These are phyloP conservation scores for Mallotus villosus DNA, from an alignment of 2,797 vertebrate species.

Conservation along the genomic window DNA sequence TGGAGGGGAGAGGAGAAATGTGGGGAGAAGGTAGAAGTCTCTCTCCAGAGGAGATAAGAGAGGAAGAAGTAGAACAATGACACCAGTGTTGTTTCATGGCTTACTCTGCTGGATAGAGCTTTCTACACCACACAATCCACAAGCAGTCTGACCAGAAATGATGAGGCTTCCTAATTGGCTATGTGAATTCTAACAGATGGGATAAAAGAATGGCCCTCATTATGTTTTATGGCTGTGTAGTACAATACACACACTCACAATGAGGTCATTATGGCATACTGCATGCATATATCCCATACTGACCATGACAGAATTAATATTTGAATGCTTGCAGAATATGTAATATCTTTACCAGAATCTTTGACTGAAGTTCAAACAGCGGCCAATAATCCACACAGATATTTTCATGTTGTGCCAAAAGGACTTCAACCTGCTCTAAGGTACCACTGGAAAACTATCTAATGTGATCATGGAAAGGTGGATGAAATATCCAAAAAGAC, in stretches of 20 bases:
- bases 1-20: conserved; percentile 37
- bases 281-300: conserved; percentile 12
- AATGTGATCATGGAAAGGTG: conserved; percentile 18
- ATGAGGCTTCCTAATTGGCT: conserved; percentile 30
- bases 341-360: conserved; percentile 20
- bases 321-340: conserved; percentile 27
- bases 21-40: not conserved
- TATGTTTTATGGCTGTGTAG: conserved; percentile 22
- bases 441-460: not conserved
- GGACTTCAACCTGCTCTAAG: conserved; percentile 2
- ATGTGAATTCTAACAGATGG: conserved; percentile 56
- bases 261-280: conserved; percentile 16
- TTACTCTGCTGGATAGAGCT: conserved; percentile 34
- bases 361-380: not conserved
- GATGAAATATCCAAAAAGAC: not conserved
- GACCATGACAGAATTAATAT: conserved; percentile 32
- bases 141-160: conserved; percentile 43
- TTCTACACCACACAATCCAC: conserved; percentile 54
- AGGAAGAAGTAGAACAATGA: conserved; percentile 59
- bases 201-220: conserved; percentile 39
- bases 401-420: not conserved
- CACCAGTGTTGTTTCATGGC: conserved; percentile 48
- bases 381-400: conserved; percentile 10
- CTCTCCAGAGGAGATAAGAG: conserved; percentile 17
- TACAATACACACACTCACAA: not conserved